Conservation (phyloP, 2,888 invertebrate species). For the Arrhopalites spinosus region DNA sequence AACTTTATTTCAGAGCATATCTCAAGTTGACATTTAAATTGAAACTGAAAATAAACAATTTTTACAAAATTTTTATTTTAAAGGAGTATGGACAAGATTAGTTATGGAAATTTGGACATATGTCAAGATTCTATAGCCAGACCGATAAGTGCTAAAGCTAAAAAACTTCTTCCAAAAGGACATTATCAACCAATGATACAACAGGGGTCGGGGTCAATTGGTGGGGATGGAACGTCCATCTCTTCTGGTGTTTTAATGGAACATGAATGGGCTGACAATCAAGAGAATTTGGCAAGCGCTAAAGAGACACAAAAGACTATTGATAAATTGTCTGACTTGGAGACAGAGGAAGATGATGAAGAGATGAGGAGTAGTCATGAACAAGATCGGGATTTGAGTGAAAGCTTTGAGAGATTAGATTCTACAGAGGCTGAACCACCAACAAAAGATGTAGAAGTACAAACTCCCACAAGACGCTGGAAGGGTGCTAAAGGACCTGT, state of each 20-base stretch:
- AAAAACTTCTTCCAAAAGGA: conserved; percentile 40
- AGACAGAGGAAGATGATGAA: neutral
- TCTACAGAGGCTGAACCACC: neutral
- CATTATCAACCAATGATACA: neutral
- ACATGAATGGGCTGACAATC: neutral
- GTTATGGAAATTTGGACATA: conserved; percentile 52
- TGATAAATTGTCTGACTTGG: neutral
- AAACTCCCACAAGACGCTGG: conserved; percentile 23
- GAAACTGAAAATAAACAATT: no score
- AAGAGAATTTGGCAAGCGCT: neutral
- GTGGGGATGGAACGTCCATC: neutral
- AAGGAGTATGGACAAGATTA: conserved; percentile 48
- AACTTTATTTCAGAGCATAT: no score
- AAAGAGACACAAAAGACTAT: neutral
- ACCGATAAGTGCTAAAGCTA: conserved; percentile 51
- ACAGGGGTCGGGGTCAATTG: neutral
- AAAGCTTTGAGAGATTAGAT: neutral
- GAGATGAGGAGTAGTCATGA: neutral
- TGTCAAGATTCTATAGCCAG: conserved; percentile 48
- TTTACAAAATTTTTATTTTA: no score
- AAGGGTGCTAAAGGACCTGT: neutral
- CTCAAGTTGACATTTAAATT: no score
- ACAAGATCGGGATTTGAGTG: conserved; percentile 16
- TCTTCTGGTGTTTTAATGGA: neutral
- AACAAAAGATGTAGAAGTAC: conserved; percentile 31